A percentile compares a stretch with the other conserved stretches of the same genome.
phyloP scores from a whole-genome alignment of 92 coral and sea anemone genomes.

The Bergia sp. region DNA sequence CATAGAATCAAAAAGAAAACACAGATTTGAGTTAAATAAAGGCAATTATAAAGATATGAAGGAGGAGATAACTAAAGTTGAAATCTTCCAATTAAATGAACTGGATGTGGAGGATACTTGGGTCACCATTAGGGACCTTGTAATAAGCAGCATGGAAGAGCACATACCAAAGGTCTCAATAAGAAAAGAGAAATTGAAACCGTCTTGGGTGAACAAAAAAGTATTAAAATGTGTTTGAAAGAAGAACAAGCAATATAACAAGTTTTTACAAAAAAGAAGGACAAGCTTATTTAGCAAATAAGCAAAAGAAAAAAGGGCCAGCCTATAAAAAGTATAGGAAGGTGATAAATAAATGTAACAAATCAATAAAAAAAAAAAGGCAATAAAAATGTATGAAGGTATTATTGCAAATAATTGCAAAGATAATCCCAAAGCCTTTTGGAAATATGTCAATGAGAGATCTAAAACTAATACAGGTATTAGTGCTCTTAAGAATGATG shows the following conservation, averaged over 20 bases:
- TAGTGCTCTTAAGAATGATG: not conserved
- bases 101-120: conserved; percentile 18
- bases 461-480: not conserved
- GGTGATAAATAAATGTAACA: not conserved
- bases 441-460: not conserved
- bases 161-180: not conserved
- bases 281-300: not conserved
- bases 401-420: not conserved
- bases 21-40: conserved; percentile 8
- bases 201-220: not conserved
- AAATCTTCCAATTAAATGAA: conserved; percentile 11
- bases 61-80: conserved; percentile 10
- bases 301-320: not conserved
- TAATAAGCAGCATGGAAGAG: conserved; percentile 2
- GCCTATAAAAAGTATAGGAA: not conserved
- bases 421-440: not conserved
- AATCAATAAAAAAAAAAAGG: not conserved
- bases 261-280: not conserved
- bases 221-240: not conserved
- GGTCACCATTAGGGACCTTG: conserved; percentile 6
- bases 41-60: not conserved
- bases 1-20: not conserved
- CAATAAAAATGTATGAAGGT: not conserved
- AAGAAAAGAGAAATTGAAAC: not conserved
- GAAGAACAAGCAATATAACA: not conserved